A percentile compares a stretch with the other conserved stretches of the same genome.
Conservation (phyloP, 2,888 invertebrate genomes). For the Leptinotarsa tumamoca region DNA sequence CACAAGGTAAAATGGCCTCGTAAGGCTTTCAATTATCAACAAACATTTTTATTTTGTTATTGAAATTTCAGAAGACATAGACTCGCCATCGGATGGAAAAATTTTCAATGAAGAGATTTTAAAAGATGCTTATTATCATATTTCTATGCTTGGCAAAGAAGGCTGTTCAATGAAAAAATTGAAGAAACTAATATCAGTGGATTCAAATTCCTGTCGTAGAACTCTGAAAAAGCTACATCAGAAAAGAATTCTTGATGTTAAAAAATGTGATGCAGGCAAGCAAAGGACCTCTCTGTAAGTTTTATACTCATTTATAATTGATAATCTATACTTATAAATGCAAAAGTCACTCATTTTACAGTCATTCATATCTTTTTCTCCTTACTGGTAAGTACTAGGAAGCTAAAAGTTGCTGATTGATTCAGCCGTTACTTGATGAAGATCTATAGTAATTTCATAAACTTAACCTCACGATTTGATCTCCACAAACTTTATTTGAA, state of each 20-base stretch:
- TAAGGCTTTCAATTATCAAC: no score
- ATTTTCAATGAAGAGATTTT: constrained; percentile 50
- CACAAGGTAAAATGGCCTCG: no score
- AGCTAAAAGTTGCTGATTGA: no score
- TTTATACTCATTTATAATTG: constrained; percentile 4
- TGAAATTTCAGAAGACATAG: constrained; percentile 35
- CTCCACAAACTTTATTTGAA: no score
- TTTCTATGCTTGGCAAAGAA: constrained; percentile 52
- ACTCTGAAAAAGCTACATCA: constrained; percentile 52
- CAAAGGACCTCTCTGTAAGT: constrained; percentile 57
- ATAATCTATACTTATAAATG: background rate
- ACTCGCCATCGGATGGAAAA: constrained; percentile 35
- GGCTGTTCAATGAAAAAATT: constrained; percentile 55
- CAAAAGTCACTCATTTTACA: background rate
- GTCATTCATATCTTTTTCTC: no score
- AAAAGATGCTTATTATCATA: constrained; percentile 54
- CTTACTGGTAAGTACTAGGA: no score
- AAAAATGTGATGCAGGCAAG: constrained; percentile 56
- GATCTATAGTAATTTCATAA: no score
- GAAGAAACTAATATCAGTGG: constrained; percentile 48
- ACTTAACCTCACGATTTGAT: no score
- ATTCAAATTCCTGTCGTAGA: constrained; percentile 54
- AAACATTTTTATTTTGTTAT: constrained; percentile 5
- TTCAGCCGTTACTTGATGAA: no score
- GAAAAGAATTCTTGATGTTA: constrained; percentile 49